These are phyloP conservation scores for Chiloscyllium plagiosum DNA, from an alignment of 2,113 vertebrate species.

Conservation along the genomic window DNA sequence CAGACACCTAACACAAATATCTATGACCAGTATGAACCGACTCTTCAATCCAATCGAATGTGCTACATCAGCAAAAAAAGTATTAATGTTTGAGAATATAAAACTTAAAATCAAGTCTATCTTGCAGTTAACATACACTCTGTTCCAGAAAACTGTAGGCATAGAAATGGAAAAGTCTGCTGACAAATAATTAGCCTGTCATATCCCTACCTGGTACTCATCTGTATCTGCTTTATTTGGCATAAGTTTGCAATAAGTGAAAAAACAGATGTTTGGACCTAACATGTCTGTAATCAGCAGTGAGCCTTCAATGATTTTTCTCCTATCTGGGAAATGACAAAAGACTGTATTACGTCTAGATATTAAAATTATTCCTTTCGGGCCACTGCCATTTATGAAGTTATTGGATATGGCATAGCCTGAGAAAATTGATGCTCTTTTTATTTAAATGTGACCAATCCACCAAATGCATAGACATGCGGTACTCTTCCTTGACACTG, in stretches of 20 bases:
- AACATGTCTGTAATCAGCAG: background rate
- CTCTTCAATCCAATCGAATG: background rate
- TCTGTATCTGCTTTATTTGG: slow-evolving; percentile 9
- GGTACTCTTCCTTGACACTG: too few relatives aligned
- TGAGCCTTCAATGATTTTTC: background rate
- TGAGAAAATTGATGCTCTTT: background rate
- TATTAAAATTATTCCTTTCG: background rate
- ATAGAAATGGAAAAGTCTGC: background rate
- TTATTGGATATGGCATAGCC: background rate
- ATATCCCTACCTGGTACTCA: background rate
- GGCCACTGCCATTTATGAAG: background rate
- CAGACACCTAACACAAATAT: background rate
- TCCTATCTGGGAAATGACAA: background rate
- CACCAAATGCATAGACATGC: background rate
- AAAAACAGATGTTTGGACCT: background rate
- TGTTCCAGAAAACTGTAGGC: background rate
- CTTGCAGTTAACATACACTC: background rate
- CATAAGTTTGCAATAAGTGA: background rate
- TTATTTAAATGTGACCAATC: background rate
- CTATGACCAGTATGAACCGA: background rate
- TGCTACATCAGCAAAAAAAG: background rate
- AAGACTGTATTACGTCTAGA: background rate
- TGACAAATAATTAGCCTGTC: background rate
- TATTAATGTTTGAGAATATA: background rate
- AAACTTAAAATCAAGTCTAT: background rate